Percentiles rank a stretch among this genome's conserved stretches.
phyloP scores from a whole-genome alignment of 1,140 invertebrate species.

The Sarcophaga peregrina region DNA sequence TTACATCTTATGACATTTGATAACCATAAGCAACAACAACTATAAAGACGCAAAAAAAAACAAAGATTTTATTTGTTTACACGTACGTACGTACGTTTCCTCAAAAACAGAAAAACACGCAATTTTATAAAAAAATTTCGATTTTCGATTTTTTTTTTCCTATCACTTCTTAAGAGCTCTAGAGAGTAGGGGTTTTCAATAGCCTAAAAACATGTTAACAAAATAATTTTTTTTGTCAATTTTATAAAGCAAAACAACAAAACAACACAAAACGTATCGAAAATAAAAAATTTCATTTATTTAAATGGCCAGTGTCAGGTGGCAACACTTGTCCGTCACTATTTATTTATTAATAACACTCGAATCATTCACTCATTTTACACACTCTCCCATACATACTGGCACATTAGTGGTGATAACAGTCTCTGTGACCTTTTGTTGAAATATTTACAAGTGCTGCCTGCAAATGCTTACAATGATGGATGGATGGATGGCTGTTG shows the following conservation, averaged over 20 bases:
- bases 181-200: neutral
- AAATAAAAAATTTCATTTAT: neutral
- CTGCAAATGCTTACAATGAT: neutral
- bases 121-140: neutral
- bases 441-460: no score
- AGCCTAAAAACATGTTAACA: conserved; percentile 7
- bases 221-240: conserved; percentile 3
- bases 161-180: neutral
- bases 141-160: neutral
- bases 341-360: neutral
- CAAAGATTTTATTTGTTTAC: conserved; percentile 11
- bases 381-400: no score
- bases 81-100: neutral
- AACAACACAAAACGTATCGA: no score
- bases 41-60: neutral
- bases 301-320: neutral
- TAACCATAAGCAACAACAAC: neutral
- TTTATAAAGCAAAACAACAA: neutral
- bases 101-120: neutral
- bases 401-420: neutral
- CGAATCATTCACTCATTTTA: no score
- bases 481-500: no score
- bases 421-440: conserved; percentile 14
- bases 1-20: conserved; percentile 3
- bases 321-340: neutral